phyloP scores from a whole-genome alignment of 1,140 invertebrate species.

The Microplitis mediator region DNA sequence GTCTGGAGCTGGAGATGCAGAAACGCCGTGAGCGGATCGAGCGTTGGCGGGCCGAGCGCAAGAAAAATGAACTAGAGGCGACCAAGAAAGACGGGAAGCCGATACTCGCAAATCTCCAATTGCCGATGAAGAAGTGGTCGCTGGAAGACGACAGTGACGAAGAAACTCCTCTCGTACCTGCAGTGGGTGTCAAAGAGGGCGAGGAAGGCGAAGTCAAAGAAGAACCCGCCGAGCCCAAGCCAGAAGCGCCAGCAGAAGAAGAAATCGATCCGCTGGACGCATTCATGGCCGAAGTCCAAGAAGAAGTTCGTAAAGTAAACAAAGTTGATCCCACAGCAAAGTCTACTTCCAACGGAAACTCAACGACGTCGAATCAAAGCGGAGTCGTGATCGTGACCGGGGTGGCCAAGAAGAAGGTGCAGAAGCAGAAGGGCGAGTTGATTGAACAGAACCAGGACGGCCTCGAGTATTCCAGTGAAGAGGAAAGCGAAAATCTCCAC shows the following conservation, averaged over 20 bases:
- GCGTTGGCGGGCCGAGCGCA: conserved; percentile 67
- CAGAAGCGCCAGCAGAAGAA: conserved; percentile 64
- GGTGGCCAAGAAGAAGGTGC: conserved; percentile 83
- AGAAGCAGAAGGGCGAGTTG: conserved; percentile 84
- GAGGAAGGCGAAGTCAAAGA: conserved; percentile 64
- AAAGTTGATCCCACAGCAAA: conserved; percentile 70
- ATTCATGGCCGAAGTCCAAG: conserved; percentile 90
- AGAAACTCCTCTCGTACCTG: conserved; percentile 55
- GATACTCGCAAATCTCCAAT: conserved; percentile 66
- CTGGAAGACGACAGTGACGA: conserved; percentile 88
- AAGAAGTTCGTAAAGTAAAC: conserved; percentile 91
- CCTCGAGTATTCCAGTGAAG: conserved; percentile 96
- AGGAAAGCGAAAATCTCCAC: conserved; percentile 93
- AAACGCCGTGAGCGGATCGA: conserved; percentile 81
- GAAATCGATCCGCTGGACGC: conserved; percentile 96
- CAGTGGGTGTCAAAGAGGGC: conserved; percentile 61
- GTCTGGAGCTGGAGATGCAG: conserved; percentile 94
- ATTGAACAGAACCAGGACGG: conserved; percentile 98
- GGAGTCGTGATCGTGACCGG: conserved; percentile 86
- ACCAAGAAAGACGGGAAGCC: conserved; percentile 76
- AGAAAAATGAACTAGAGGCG: conserved; percentile 81
- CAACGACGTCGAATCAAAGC: conserved; percentile 45
- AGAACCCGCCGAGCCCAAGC: conserved; percentile 62
- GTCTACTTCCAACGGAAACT: conserved; percentile 57
- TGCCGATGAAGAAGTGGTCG: conserved; percentile 86